Percentiles rank a stretch among this genome's conserved stretches.
These are phyloP conservation scores for Rhyzopertha dominica DNA, from an alignment of 1,140 invertebrate species.

Conservation along the genomic window DNA sequence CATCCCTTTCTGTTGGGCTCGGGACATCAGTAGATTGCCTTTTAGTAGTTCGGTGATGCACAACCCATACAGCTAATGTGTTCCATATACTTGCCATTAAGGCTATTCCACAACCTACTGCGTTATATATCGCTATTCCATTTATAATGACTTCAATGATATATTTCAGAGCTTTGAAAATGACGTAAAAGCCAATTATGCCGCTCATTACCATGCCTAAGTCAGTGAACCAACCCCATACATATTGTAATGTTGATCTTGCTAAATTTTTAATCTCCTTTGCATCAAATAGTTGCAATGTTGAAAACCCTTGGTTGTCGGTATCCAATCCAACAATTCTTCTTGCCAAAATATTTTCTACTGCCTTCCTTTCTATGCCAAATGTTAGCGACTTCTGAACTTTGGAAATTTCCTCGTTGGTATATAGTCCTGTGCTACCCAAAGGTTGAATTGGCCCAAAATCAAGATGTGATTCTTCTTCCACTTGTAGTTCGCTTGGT, in stretches of 20 bases:
- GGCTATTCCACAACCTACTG: no score
- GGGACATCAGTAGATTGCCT: no score
- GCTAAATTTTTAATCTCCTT: slow-evolving; percentile 9
- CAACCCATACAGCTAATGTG: no score
- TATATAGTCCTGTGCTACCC: slow-evolving; percentile 12
- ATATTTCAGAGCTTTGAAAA: slow-evolving; percentile 8
- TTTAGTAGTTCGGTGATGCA: no score
- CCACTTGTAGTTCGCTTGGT: no score
- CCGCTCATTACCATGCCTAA: slow-evolving; percentile 12
- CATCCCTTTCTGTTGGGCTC: no score
- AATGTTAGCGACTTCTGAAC: slow-evolving; percentile 13
- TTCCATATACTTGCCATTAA: no score
- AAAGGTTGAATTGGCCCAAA: slow-evolving; percentile 13
- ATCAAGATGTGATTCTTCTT: no score
- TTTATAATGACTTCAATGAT: slow-evolving; percentile 6
- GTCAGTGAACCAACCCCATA: slow-evolving; percentile 17
- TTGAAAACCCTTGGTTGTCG: slow-evolving; percentile 4
- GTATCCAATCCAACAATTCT: slow-evolving; percentile 10
- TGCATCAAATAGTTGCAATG: slow-evolving; percentile 1
- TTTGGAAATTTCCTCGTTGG: slow-evolving; percentile 12
- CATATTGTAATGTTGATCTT: neutral
- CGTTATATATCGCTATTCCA: no score
- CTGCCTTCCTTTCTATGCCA: slow-evolving; percentile 12
- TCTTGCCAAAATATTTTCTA: slow-evolving; percentile 13
- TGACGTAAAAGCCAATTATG: slow-evolving; percentile 11